Base-by-base conservation (phyloP, 2,888 invertebrate genomes). In the Melieria crassipennis region DNA sequence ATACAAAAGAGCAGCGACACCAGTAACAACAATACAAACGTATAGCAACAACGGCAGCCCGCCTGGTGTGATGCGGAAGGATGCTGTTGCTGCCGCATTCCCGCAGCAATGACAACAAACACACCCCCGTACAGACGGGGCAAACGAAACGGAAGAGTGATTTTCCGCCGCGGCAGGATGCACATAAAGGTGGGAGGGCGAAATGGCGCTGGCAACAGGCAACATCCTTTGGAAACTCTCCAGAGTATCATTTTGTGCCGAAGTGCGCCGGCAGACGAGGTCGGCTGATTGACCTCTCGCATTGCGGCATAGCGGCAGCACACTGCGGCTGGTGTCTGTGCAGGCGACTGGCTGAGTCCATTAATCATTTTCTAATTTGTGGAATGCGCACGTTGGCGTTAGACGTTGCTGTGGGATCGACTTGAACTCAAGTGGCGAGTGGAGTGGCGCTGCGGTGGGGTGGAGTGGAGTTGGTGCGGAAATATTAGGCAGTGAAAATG, bases 331-430 rank as follows among this genome's bases (percentile, higher is more conserved):
- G 46, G 10, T 47, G 56, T 61, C 9, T 65, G 71, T 56, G 75
- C 75, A 77, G 79, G 79, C 84, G 81, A 82, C 83, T 80, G 83
- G 82, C 80, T 84, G 85, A 85, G 83, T 85, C 84, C 85, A 85
- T 85, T 85, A 85, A 85, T 85, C 85, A 85, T 83, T 84, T 85
- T 85, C 83, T 85, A 84, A 85, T 85, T 85, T 86, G 84, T 84
- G 84, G 82, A 86, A 85, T 55, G 62, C 62, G 62, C 56, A 7
- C 11, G 65, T 57, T 62, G 57, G 62, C 43, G 61, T 60, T 63
- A 42, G 69, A n/a, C 11, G 11, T 52, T 52, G 52, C n/a, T 52
- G 52, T 52, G 52, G 45, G 55, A 13, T 52, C 42, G 47, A 61
- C 47, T 50, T 47, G 56, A 9, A 55, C 10, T 46, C 46, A 10